Conservation (phyloP, 2,888 invertebrate genomes). For the Tetrapedia diversipes region DNA sequence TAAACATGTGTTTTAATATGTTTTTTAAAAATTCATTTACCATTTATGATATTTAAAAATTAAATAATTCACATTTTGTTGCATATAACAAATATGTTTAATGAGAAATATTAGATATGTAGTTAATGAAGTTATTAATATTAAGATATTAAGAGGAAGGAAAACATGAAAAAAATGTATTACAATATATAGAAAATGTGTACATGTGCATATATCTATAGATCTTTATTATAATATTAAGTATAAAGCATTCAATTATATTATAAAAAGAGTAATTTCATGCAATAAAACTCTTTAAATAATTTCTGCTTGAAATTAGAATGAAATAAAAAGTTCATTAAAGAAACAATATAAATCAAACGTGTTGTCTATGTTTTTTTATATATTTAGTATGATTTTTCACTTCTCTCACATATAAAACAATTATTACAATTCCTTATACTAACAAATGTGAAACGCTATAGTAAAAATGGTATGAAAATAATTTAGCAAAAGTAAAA, state of each 20-base stretch:
- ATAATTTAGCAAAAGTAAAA: background rate
- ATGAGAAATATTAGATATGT: background rate
- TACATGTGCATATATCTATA: slow-evolving; percentile 2
- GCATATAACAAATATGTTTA: background rate
- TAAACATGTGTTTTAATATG: background rate
- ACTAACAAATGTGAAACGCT: background rate
- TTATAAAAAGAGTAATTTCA: slow-evolving; percentile 24
- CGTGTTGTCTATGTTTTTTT: background rate
- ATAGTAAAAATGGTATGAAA: background rate
- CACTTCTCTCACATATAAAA: background rate
- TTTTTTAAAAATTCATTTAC: background rate
- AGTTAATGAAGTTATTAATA: slow-evolving; percentile 19
- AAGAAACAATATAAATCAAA: background rate
- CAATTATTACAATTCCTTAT: background rate
- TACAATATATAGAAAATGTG: slow-evolving; percentile 1
- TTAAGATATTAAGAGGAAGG: slow-evolving; percentile 5
- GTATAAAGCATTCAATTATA: background rate
- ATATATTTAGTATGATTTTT: background rate
- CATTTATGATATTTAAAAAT: too few relatives aligned
- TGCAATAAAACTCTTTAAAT: background rate
- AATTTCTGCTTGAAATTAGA: background rate
- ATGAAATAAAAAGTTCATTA: background rate
- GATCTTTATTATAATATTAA: slow-evolving; percentile 33
- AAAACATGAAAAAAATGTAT: slow-evolving; percentile 20
- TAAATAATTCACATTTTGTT: background rate